phyloP scores from a whole-genome alignment of 2,797 vertebrate genomes.

The Melanotaenia nigrans region DNA sequence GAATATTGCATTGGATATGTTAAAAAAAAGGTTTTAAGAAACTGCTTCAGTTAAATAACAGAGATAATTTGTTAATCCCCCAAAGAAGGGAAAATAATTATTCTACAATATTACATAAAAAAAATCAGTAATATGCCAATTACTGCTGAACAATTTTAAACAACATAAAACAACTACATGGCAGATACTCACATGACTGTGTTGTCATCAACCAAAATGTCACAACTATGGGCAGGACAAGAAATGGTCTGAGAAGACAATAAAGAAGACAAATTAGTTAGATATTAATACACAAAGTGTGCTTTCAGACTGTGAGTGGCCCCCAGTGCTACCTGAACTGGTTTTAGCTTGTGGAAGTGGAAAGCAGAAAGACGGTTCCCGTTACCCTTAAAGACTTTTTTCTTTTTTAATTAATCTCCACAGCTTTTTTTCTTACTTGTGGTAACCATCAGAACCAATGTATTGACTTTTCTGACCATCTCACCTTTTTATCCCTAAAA shows the following conservation, averaged over 20 bases:
- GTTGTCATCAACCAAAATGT: constrained; percentile 99
- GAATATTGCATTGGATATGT: no score
- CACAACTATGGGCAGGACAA: constrained; percentile 99
- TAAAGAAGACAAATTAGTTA: constrained; percentile 49
- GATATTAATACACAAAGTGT: neutral
- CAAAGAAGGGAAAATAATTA: no score
- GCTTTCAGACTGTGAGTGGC: neutral
- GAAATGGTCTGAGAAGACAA: constrained; percentile 92
- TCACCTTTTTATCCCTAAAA: neutral
- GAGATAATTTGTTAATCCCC: no score
- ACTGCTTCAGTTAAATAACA: no score
- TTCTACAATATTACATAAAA: no score
- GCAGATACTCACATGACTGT: constrained; percentile 97
- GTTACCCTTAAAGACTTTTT: neutral
- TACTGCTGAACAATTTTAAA: constrained; percentile 7
- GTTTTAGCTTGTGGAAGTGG: neutral
- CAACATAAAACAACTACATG: constrained; percentile 15
- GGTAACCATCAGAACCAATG: neutral
- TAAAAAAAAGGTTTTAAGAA: no score
- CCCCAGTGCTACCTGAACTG: neutral
- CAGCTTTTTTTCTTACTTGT: neutral
- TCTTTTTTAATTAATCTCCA: neutral
- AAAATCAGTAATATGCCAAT: neutral
- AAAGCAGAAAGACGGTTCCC: neutral
- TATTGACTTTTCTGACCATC: neutral